phyloP scores from a whole-genome alignment of 2,113 vertebrate species.

The Laticauda laticaudata region DNA sequence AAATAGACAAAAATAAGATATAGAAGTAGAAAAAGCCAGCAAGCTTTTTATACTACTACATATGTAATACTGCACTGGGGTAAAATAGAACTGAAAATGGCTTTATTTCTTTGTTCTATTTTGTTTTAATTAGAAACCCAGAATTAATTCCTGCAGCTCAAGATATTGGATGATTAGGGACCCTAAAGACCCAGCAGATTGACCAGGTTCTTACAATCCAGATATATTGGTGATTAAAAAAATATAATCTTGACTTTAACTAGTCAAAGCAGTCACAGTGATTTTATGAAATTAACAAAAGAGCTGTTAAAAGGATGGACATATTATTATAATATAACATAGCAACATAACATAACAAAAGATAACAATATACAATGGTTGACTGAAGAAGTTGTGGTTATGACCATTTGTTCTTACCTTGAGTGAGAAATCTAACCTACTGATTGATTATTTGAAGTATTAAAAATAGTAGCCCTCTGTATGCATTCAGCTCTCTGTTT shows the following conservation, averaged over 20 bases:
- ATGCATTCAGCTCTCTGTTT: not conserved
- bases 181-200: not conserved
- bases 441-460: not conserved
- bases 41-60: not conserved
- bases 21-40: not conserved
- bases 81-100: not conserved
- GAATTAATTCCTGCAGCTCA: not conserved
- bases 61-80: not conserved
- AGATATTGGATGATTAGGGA: not conserved
- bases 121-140: not conserved
- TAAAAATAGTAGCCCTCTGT: not conserved
- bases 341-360: not conserved
- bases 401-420: not conserved
- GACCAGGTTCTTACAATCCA: not conserved
- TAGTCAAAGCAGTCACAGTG: slow-evolving; percentile 17
- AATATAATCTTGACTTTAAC: not conserved
- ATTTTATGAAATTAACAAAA: slow-evolving; percentile 3
- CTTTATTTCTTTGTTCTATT: slow-evolving; percentile 13
- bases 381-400: not conserved
- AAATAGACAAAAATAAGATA: not conserved
- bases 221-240: slow-evolving; percentile 11
- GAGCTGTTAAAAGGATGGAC: not conserved
- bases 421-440: not conserved
- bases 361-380: not conserved
- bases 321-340: not conserved